Evolutionary conservation across 2,888 invertebrate species (phyloP), one percentile per base, ranked within the genome.

Genomic region (Sinotaia quadrata): DNA sequence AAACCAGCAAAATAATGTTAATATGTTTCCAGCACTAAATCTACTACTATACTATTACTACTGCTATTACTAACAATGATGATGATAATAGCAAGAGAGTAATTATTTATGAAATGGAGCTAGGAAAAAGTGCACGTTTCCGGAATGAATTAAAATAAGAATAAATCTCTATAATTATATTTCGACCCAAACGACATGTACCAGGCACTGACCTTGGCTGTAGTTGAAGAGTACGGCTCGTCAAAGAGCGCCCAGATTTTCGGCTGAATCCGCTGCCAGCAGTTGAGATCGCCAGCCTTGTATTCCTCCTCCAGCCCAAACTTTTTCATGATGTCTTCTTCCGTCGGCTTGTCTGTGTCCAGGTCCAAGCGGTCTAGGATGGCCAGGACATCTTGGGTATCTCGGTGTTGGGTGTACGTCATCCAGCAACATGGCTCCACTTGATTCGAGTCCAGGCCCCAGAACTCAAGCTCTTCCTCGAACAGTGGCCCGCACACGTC

Each of bases 341-440:
- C 98, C 81, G 96, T 96, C 54, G 97, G 97, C 89, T 96, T 97
- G 75, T 88, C 98, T 73, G 97, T 97, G 89, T 99, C 98, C 85
- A 98, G 92, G 90, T 99, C 99, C 85, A 99, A 91, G 74, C 97
- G 92, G 91, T 99, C 99, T 86, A 99, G 91, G 72, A 99, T 98
- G 69, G 97, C 96, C 87, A 99, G 91, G 62, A 98, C 99, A 90
- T 98, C 98, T 90, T 99, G 98, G 72, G 99, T 99, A 91, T 99
- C 98, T 84, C 94, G 94, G 78, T 90, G 89, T 93, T 71, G 95
- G 3, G 91, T 92, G 83, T 99, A 99, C 10, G 98, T 99, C 98
- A 98, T 98, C 98, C 99, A 99, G 89, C 99, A 99, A 89, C 98
- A 99, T 5, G 98, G 98, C 88, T 98, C 98, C 83, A 98, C 98